Base-by-base conservation (phyloP, 30 jellyfish, hydroid and myxozoan genomes). In the Rhopilema esculentum region DNA sequence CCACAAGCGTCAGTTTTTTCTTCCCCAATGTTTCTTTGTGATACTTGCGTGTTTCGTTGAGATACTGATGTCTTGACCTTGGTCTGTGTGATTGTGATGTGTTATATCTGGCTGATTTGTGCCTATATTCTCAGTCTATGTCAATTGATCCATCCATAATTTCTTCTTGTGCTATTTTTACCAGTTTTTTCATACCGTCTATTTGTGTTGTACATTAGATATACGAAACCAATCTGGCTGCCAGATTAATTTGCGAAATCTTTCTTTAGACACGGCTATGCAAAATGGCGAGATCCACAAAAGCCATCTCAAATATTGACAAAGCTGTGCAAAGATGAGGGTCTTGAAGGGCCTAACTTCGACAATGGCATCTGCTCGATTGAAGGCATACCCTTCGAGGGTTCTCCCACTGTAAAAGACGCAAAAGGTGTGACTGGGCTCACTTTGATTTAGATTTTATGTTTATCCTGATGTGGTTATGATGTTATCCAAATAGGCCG, bases 261-360 rank as follows among this genome's bases (percentile, higher is more conserved):
- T 28, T 28, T 22, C 21, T 71, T 24, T 27, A 95, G 99, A 33
- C 93, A 87, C 78, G 99, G 99, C 16, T 88, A 82, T 86, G 96
- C 98, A 52, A 88, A 91, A 57, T 95, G 99, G 99, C 96, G 99
- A 21, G 97, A 95, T 73, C 97, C 99, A 0, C 97, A 90, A 67
- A 88, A 84, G 80, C 99, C 99, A 25, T 63, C 97, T 4, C 96
- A 97, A 61, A 95, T 95, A 24, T 62, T 95, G 72, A 81, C 97
- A 27, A 91, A 95, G 68, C 84, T 95, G 4, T 91, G 98, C 88
- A 90, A 92, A 75, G 97, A 90, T 48, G 88, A 90, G 71, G 99
- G 93, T 20, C 48, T 95, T 4, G 97, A 95, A 16, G 98, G 98
- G 23, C 99, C 98, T 7, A 48, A 49, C 27, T 91, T 83, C 77